Conservation (phyloP, 2,113 vertebrate species). For the Tragelaphus strepsiceros region DNA sequence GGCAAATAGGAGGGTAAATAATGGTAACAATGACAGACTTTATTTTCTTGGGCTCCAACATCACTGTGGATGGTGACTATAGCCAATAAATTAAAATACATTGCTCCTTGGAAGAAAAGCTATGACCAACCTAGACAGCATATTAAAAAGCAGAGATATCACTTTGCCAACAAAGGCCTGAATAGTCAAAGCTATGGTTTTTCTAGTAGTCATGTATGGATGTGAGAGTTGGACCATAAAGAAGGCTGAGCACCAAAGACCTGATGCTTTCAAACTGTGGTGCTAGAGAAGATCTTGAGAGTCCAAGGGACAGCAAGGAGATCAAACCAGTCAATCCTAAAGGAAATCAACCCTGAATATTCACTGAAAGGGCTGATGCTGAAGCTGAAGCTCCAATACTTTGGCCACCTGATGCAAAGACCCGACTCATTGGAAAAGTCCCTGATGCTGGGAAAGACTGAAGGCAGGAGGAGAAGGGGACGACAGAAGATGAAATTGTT, state of each 20-base stretch:
- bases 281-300: background rate
- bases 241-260: background rate
- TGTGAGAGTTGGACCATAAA: background rate
- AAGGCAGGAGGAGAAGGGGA: background rate
- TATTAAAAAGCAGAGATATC: background rate
- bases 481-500: background rate
- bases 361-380: background rate
- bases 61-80: background rate
- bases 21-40: background rate
- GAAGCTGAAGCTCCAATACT: background rate
- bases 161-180: background rate
- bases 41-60: background rate
- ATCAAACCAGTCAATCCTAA: background rate
- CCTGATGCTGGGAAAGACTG: background rate
- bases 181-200: background rate
- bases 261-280: background rate
- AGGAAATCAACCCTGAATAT: background rate
- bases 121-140: background rate
- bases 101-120: background rate
- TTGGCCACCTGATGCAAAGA: background rate
- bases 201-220: background rate
- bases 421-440: background rate
- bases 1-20: background rate
- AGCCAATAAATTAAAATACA: background rate
- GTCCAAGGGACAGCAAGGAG: background rate